Evolutionary conservation across 2,888 invertebrate genomes (phyloP).

Genomic region (Platycheirus albimanus): DNA sequence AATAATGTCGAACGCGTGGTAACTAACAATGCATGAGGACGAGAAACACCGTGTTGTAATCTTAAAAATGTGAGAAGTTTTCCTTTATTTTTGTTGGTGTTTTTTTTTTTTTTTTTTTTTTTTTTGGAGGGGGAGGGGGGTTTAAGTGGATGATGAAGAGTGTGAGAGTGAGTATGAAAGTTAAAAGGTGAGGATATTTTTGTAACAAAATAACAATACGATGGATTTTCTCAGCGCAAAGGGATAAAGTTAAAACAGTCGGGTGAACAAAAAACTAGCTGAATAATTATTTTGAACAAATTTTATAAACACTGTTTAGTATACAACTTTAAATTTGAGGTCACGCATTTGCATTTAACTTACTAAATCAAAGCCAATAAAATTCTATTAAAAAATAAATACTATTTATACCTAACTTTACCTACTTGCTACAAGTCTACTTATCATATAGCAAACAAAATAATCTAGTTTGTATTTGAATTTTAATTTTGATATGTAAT

Average conservation of each 20-base stretch:
- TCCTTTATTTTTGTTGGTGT: conserved; percentile 2
- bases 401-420: too few relatives aligned
- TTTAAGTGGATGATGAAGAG: conserved; percentile 18
- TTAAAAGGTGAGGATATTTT: conserved; percentile 47
- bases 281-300: too few relatives aligned
- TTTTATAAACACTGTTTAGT: too few relatives aligned
- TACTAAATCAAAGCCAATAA: too few relatives aligned
- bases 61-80: conserved; percentile 63
- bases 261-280: neutral
- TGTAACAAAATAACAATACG: conserved; percentile 28
- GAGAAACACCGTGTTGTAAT: conserved; percentile 46
- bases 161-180: conserved; percentile 21
- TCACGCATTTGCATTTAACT: too few relatives aligned
- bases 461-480: too few relatives aligned
- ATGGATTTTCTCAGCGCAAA: neutral
- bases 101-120: conserved; percentile 8
- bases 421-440: too few relatives aligned
- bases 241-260: conserved; percentile 35
- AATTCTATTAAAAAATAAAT: too few relatives aligned
- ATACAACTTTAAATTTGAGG: too few relatives aligned
- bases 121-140: neutral
- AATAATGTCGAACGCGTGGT: conserved; percentile 67
- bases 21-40: conserved; percentile 52
- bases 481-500: too few relatives aligned
- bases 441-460: too few relatives aligned